Evolutionary conservation across 2,888 invertebrate genomes (phyloP), one percentile per base, ranked within the genome.

Genomic region (Unio delphinus): DNA sequence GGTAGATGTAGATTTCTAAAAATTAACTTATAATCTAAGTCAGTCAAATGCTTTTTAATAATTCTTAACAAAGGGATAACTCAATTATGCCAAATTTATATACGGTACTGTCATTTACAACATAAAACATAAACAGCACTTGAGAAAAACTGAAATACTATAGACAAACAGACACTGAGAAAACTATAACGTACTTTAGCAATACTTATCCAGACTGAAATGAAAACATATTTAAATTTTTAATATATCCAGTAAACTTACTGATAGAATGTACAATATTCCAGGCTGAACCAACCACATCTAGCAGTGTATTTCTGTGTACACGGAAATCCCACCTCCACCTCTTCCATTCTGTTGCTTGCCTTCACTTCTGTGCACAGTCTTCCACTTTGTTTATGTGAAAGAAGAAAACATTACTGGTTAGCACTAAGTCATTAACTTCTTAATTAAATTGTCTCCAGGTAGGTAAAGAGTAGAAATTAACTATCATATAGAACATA

Each of bases 251-350:
- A 60, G 3, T 23, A 11, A 60, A 45, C 18, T 28, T 73, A 82
- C 83, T 74, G 73, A 59, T 80, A 80, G 68, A 80, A 82, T 55
- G 83, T 82, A 65, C 83, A 82, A 69, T 79, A 79, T 59, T 76
- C 71, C n/a, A 80, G 70, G 67, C 81, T 81, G 45, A 82, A 74
- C 81, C 80, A 82, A 17, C 78, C 77, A 77, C 83, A 83, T 70
- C 80, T 68, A 11, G 79, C 80, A 64, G 77, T 72, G 67, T 80
- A 81, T 15, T 77, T 70, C 65, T 79, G 65, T 54, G 66, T 67
- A 76, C 82, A 83, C 15, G 79, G 78, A 26, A 67, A 67, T 54
- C 69, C 74, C 23, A 63, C 61, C 6, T 67, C 65, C 17, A 75
- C 70, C 63, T 77, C 75, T 54, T 64, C 58, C 7, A 69, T 66